Base-by-base conservation (phyloP, 2,113 vertebrate species). In the Mystacornis crossleyi region DNA sequence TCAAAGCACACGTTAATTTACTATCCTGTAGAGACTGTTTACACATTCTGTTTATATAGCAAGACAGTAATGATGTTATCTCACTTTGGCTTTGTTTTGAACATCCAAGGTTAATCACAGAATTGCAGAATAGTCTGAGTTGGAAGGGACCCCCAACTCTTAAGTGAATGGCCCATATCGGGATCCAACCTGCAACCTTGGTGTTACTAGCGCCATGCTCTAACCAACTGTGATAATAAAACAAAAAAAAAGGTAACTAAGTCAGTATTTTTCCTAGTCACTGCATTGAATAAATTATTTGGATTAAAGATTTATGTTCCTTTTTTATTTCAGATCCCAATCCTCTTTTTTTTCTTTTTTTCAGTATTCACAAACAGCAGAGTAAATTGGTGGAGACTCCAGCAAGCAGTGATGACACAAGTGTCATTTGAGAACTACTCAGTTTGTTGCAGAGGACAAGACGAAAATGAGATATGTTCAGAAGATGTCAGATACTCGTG, bases 11-110 rank as follows among this genome's bases (percentile, higher is more conserved):
- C 2, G 6, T 79, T 95, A 95, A 93, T 51, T 88, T 86, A 81
- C 42, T 70, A 50, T 54, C 47, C 65, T 91, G 61, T 81, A 94
- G 80, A 91, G 73, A 47, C 26, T 94, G 55, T 85, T 85, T 92
- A 57, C 73, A 54, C 23, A 71, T 93, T 96, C 94, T 95, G 58
- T 94, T 94, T 95, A 92, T 61, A 93, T 36, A 94, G 42, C 77
- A 96, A 95, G 93, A 69, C 69, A 91, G 40, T 66, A 82, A 87
- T 87, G 78, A 95, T 95, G 57, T 71, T 95, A 92, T 96, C 92
- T 94, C 71, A 55, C 69, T 81, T 95, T 60, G 62, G 42, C 24
- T 93, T 93, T 92, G 51, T 90, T 95, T 93, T 81, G 82, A 81
- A 72, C 57, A 69, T 21, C 51, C 85, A 93, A 94, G 85, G 85